Conservation (phyloP, 2,113 vertebrate species). For the Nestor notabilis region DNA sequence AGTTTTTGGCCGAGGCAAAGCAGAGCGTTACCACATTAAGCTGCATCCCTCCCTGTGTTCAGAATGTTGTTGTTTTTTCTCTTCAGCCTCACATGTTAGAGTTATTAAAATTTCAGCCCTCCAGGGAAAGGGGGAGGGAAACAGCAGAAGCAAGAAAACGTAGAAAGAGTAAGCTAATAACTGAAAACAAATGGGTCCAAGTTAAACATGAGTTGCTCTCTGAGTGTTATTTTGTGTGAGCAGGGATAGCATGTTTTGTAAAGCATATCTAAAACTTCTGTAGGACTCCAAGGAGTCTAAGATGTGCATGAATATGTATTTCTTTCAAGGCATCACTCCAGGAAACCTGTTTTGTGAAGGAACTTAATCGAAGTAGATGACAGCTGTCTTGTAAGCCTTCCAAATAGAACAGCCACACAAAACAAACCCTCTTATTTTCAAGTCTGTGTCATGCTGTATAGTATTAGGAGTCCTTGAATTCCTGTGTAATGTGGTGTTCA, state of each 20-base stretch:
- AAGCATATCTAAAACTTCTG: slow-evolving; percentile 8
- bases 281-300: background rate
- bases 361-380: slow-evolving; percentile 39
- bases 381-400: slow-evolving; percentile 35
- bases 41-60: background rate
- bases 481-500: background rate
- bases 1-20: background rate
- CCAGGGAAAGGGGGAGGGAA: background rate
- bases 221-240: background rate
- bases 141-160: background rate
- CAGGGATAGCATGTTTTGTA: background rate
- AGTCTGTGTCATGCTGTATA: background rate
- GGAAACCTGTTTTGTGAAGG: slow-evolving; percentile 43
- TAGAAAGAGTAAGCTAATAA: background rate
- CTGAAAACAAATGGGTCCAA: background rate
- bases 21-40: background rate
- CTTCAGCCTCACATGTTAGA: background rate
- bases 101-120: slow-evolving; percentile 5
- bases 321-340: slow-evolving; percentile 14
- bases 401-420: slow-evolving; percentile 6
- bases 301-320: background rate
- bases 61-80: background rate
- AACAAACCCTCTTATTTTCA: slow-evolving; percentile 31
- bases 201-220: background rate
- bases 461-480: background rate